phyloP scores from a whole-genome alignment of 2,888 invertebrate species.

The Geophilus truncorum region DNA sequence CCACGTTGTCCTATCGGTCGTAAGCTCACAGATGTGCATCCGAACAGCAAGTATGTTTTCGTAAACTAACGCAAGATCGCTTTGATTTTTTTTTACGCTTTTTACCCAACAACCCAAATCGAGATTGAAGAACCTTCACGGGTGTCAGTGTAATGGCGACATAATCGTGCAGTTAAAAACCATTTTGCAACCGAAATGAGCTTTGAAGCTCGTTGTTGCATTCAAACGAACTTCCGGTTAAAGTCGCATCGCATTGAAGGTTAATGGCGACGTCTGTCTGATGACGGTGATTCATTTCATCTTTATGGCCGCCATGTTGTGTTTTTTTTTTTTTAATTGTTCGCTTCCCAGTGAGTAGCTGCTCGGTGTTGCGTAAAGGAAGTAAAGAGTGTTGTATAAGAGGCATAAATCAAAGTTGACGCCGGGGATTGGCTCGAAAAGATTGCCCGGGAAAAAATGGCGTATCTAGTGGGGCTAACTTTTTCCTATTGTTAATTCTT shows the following conservation, averaged over 20 bases:
- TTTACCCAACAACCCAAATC: neutral
- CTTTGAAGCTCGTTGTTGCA: neutral
- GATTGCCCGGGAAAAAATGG: neutral
- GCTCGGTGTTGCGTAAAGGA: constrained; percentile 3
- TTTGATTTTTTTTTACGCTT: too few relatives aligned
- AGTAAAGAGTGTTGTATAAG: constrained; percentile 10
- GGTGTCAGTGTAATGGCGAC: too few relatives aligned
- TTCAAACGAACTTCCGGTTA: neutral
- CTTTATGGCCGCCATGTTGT: neutral
- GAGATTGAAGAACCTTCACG: too few relatives aligned
- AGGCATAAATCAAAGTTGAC: constrained; percentile 12
- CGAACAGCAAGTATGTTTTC: too few relatives aligned
- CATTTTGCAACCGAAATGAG: neutral
- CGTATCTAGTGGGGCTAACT: neutral
- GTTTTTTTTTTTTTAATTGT: constrained; percentile 10
- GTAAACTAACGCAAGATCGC: too few relatives aligned
- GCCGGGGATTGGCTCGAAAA: neutral
- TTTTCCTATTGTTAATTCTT: neutral
- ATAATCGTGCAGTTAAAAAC: neutral
- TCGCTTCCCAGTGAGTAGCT: constrained; percentile 6
- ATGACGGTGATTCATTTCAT: neutral
- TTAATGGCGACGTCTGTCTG: constrained; percentile 1
- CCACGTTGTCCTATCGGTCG: too few relatives aligned
- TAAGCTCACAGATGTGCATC: too few relatives aligned
- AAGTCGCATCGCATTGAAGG: neutral